Evolutionary conservation across 2,113 vertebrate genomes (phyloP), one percentile per base, ranked within the genome.

Genomic region (Rhynchomys soricoides): DNA sequence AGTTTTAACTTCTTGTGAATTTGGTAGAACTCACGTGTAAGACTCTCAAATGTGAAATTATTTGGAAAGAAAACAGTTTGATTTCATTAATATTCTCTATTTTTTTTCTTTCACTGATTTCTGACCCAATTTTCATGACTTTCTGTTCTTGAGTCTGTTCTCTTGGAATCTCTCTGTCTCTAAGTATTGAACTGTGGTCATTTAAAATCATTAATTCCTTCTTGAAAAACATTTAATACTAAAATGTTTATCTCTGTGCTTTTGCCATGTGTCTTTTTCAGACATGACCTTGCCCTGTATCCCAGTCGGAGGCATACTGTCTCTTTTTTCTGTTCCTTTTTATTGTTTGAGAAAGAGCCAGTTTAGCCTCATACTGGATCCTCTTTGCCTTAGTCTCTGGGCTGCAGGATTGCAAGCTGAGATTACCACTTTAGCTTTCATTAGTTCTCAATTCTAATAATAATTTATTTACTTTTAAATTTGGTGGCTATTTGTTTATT

Each of bases 61-160:
- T 66, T 43, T 68, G 13, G 2, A 87, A 13, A 92, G 52, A 57
- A 48, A 11, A 74, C 12, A 70, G 64, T 85, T 90, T 94, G 22
- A 1, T 77, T 92, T 89, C 68, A 40, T 86, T 83, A 78, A 45
- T 77, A 87, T 73, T 86, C 40, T 81, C 0, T 66, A 2, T 48
- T 73, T 21, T 62, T 93, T 89, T 93, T 89, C 66, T 88, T 79
- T 85, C 10, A 79, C 70, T 79, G 43, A 92, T 85, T 94, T 83
- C 29, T 45, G 40, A 90, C 21, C 19, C 82, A 29, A 29, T 83
- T 24, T 90, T 91, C n/a, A 34, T 70, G 43, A n/a, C 31, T 94
- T 75, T 74, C 22, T 92, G 31, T 26, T 34, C 45, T 62, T 83
- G 4, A 95, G 43, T 94, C 93, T 86, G 19, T 11, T 89, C 7